Conservation (phyloP, 2,888 invertebrate species). For the Smittia aterrima region DNA sequence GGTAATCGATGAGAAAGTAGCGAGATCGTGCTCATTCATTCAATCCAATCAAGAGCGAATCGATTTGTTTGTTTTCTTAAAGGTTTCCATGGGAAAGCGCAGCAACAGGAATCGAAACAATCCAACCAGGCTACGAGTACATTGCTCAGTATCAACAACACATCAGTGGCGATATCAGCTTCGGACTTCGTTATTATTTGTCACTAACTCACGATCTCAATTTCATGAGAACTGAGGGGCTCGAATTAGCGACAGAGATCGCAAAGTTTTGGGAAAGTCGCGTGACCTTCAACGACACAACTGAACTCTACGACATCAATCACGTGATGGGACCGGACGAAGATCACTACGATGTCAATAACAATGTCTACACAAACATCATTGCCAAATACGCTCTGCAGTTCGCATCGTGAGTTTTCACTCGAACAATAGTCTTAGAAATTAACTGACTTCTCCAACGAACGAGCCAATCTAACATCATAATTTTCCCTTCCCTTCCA, state of each 20-base stretch:
- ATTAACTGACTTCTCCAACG: not conserved
- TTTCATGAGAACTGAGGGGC: constrained; percentile 54
- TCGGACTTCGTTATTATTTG: constrained; percentile 53
- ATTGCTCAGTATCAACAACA: constrained; percentile 60
- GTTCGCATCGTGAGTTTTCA: constrained; percentile 57
- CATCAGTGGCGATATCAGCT: constrained; percentile 60
- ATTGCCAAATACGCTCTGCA: constrained; percentile 60
- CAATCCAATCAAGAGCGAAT: not conserved
- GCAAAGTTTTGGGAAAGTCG: constrained; percentile 62
- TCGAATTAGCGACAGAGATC: constrained; percentile 58
- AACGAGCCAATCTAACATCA: constrained; percentile 19
- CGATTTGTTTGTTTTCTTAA: constrained; percentile 14
- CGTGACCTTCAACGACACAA: constrained; percentile 56
- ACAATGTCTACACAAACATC: constrained; percentile 62
- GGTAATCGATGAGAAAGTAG: constrained; percentile 34
- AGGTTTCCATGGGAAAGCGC: constrained; percentile 66
- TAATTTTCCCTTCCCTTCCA: constrained; percentile 9
- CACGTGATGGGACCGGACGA: constrained; percentile 65
- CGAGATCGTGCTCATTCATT: not conserved
- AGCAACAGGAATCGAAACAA: constrained; percentile 60
- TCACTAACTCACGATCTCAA: constrained; percentile 46
- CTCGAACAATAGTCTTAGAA: not conserved
- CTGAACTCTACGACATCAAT: constrained; percentile 56
- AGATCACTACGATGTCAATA: constrained; percentile 59
- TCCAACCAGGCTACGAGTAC: constrained; percentile 61